These are phyloP conservation scores for Macrobrachium nipponense DNA, from an alignment of 1,140 invertebrate species.

Conservation along the genomic window DNA sequence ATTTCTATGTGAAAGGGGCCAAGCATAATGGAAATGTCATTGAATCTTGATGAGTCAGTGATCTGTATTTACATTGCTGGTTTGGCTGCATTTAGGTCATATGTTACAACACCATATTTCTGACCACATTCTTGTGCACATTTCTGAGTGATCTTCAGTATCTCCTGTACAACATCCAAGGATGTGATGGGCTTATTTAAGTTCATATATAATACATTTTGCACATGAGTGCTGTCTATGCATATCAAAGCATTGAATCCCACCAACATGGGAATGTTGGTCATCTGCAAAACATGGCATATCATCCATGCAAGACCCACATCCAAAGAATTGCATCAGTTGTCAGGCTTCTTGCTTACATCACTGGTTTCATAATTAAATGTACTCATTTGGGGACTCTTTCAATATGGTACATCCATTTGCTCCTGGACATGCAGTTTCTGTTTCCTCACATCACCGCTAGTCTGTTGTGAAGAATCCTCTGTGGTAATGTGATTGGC, in stretches of 20 bases:
- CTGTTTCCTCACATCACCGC: no score
- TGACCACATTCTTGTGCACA: conserved; percentile 33
- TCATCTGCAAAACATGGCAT: conserved; percentile 19
- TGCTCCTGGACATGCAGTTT: no score
- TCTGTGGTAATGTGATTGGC: no score
- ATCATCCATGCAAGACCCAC: conserved; percentile 26
- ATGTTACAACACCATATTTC: no score
- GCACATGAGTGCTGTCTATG: background rate
- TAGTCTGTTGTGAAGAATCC: no score
- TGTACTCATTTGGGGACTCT: background rate
- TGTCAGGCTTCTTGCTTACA: background rate
- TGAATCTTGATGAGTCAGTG: no score
- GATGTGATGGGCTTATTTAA: background rate
- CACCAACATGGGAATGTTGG: conserved; percentile 8
- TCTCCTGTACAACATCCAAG: conserved; percentile 30
- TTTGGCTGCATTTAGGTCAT: no score
- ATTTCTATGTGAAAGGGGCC: no score
- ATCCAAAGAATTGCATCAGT: background rate
- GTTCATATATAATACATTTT: conserved; percentile 23
- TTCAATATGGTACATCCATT: background rate
- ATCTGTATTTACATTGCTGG: no score
- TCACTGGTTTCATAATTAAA: conserved; percentile 23
- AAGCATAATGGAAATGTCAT: no score
- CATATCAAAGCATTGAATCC: conserved; percentile 9
- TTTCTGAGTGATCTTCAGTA: conserved; percentile 19